Base-by-base conservation (phyloP, 1,140 invertebrate genomes). In the Berghia stephanieae region DNA sequence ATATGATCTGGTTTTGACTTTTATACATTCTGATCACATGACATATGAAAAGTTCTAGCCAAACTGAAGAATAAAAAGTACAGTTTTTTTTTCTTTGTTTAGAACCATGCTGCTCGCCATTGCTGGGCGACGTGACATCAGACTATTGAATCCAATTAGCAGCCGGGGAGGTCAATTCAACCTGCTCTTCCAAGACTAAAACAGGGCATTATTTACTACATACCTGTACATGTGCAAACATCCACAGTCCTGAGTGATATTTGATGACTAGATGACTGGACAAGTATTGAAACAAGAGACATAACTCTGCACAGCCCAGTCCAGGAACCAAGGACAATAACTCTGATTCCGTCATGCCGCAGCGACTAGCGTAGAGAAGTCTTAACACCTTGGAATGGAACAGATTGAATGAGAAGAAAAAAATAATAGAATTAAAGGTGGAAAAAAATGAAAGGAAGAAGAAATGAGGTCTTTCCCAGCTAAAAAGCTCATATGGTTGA, bases 211-310 rank as follows among this genome's bases (percentile, higher is more conserved):
- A 6, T 34, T 4, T 40, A 63, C 6, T 13, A 43, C 38, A 75
- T 72, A 89, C 88, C 84, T 88, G 87, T 70, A 86, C 81, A 82
- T 89, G 88, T 66, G 85, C 86, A 80, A 88, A 86, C 10, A 83
- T 83, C 31, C 88, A 76, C 55, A 89, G 77, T 55, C 88, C 88
- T 10, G 82, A 79, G 49, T 86, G 84, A 72, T 86, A 87, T 52
- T 85, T 86, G 5, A 89, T 73, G n/a, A 89, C 63, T 1, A 86
- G 79, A 46, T 83, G 83, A 60, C 85, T 82, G 6, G 78, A 67
- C 10, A 89, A 80, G n/a, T 80, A 80, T 55, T 86, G 79, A 67
- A 79, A 84, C 27, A 88, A 77, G 4, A 80, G 69, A 21, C 80
- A 80, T 74, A 87, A 80, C 49, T 85, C 82, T 42, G 82, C 81